Base-by-base conservation (phyloP, 2,888 invertebrate species). In the Caenorhabditis macrosperma region DNA sequence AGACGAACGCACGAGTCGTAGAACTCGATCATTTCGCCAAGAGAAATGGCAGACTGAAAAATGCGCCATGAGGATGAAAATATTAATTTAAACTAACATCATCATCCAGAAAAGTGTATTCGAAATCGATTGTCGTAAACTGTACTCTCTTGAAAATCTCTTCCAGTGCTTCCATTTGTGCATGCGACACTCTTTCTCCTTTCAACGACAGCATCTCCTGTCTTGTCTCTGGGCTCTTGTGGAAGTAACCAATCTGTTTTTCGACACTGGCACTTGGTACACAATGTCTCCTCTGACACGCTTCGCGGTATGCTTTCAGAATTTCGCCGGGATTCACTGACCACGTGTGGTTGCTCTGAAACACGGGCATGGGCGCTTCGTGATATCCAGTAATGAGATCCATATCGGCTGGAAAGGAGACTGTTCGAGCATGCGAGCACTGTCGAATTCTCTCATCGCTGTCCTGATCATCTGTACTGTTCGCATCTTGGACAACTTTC, bases 21-120 rank as follows among this genome's bases (percentile, higher is more conserved):
- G 91, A 95, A 96, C 91, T 96, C 96, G 81, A 96, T 93, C 95
- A 96, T 95, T 91, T 96, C 95, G 91, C 95, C 95, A 66, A 96
- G 91, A 50, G 95, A 94, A 86, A 94, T 94, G 48, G 94, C 93
- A 76, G 93, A 92, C 92, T 93, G 91, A 61, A 82, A 67, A 24
- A 17, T 48, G 17, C 17, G 17, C n/a, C 38, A 15, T 12, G 38
- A 12, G 12, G 9, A 38, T 33, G 12, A 7, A 1, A n/a, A 38
- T 3, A 38, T 15, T 15, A 12, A 38, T 15, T 9, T 15, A 44
- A 30, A 78, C 88, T 83, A 86, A 94, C 94, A 91, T 94, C 94
- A 89, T 95, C 95, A 84, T 94, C 94, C 33, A 94, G 91, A 69
- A 92, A 93, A 12, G 94, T 93, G 61, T 93, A 93, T 91, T 94